Conservation (phyloP, 2,113 vertebrate genomes). For the Melanostigma gelatinosum region DNA sequence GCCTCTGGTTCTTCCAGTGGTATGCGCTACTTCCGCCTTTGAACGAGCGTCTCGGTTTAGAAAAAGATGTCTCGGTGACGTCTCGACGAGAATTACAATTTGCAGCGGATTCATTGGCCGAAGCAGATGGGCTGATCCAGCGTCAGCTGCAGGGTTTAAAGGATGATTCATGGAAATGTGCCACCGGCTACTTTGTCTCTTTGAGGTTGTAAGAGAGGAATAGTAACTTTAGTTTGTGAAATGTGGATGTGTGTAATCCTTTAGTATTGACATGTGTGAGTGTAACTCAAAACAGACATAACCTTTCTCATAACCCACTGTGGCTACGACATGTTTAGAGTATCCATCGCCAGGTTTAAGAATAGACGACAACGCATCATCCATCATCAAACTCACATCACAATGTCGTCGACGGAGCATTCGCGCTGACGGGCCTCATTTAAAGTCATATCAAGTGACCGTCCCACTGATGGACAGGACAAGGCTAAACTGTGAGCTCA, state of each 20-base stretch:
- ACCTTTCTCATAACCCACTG: constrained; percentile 31
- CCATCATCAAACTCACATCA: neutral
- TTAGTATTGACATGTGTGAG: neutral
- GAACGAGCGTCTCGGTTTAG: neutral
- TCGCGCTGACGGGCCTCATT: neutral
- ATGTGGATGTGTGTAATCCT: neutral
- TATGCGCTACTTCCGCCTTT: too few relatives aligned
- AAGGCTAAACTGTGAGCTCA: neutral
- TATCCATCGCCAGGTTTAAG: constrained; percentile 10
- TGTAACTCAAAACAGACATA: constrained; percentile 20
- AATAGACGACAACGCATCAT: constrained; percentile 9
- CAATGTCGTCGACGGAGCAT: neutral
- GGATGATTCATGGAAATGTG: constrained; percentile 16
- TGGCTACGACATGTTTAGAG: neutral
- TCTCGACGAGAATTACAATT: neutral
- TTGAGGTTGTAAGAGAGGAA: constrained; percentile 17
- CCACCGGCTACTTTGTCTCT: constrained; percentile 10
- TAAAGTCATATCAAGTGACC: neutral
- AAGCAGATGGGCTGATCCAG: constrained; percentile 5
- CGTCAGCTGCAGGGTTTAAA: constrained; percentile 34
- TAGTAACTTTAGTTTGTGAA: constrained; percentile 20
- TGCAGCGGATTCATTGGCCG: neutral
- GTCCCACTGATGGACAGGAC: neutral
- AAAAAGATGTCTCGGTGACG: too few relatives aligned
- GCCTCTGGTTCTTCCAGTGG: too few relatives aligned